Evolutionary conservation across 2,797 vertebrate genomes (phyloP).

Genomic region (Gymnothorax javanicus): DNA sequence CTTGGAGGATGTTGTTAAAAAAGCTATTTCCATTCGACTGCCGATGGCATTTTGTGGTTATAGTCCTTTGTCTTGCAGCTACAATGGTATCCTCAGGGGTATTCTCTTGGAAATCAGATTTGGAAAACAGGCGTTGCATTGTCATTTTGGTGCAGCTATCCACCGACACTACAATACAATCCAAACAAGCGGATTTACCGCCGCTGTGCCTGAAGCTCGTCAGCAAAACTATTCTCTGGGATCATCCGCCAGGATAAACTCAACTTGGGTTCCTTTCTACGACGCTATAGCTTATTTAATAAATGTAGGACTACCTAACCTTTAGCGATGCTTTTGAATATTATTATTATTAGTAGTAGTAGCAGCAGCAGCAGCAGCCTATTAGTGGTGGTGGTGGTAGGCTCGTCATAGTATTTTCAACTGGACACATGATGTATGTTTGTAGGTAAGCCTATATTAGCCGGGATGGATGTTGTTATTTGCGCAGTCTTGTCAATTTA

Average conservation of each 20-base stretch:
- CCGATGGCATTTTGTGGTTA: conserved; percentile 1
- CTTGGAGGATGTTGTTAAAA: conserved; percentile 2
- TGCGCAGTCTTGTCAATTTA: too few relatives aligned
- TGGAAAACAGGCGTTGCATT: conserved; percentile 4
- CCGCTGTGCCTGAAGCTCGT: neutral
- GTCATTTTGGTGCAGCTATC: neutral
- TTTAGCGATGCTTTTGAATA: neutral
- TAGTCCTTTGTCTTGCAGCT: neutral
- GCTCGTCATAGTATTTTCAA: too few relatives aligned
- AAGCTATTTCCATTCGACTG: neutral
- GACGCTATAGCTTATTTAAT: neutral
- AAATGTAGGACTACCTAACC: neutral
- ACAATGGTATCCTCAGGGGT: neutral
- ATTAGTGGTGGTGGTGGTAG: too few relatives aligned
- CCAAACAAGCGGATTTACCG: neutral
- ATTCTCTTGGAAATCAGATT: conserved; percentile 6
- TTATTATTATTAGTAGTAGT: too few relatives aligned
- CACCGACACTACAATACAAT: neutral
- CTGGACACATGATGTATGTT: neutral
- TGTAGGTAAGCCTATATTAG: neutral
- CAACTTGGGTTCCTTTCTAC: neutral
- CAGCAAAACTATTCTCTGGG: neutral
- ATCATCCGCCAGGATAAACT: neutral
- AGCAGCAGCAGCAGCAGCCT: too few relatives aligned
- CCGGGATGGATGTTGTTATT: too few relatives aligned